These are phyloP conservation scores for Scarus forsteni DNA, from an alignment of 2,797 vertebrate species.

Conservation along the genomic window DNA sequence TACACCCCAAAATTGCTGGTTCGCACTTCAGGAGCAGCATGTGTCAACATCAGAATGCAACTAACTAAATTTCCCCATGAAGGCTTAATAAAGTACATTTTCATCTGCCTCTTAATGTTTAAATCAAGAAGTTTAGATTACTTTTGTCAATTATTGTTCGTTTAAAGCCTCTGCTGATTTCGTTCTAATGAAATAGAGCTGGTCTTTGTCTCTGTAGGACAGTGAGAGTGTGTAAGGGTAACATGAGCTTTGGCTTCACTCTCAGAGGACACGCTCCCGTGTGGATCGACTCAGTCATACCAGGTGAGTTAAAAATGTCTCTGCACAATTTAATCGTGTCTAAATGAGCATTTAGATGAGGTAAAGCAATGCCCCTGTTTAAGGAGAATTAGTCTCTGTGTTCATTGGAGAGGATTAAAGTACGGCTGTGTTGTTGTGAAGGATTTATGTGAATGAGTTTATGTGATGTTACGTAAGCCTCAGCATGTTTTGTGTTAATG, in stretches of 20 bases:
- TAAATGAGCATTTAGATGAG: neutral
- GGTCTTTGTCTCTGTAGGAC: constrained; percentile 84
- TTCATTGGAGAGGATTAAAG: neutral
- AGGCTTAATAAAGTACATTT: too few species aligned
- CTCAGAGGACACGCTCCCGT: constrained; percentile 95
- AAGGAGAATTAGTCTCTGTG: neutral
- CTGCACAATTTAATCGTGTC: neutral
- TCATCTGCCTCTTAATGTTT: too few species aligned
- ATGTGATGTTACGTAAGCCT: neutral
- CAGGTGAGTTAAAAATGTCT: constrained; percentile 84
- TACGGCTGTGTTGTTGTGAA: neutral
- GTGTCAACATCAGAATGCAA: neutral
- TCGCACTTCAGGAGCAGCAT: neutral
- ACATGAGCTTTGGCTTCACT: constrained; percentile 96
- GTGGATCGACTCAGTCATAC: constrained; percentile 97
- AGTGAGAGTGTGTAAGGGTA: constrained; percentile 96
- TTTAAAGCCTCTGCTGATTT: neutral
- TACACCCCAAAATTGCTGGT: too few species aligned
- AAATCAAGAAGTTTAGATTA: neutral
- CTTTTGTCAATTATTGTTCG: neutral
- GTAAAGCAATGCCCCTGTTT: neutral
- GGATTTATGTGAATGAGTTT: neutral
- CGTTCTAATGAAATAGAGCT: constrained; percentile 18
- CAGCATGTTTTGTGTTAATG: neutral
- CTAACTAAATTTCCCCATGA: too few species aligned